phyloP scores from a whole-genome alignment of 2,797 vertebrate genomes.

The Rhincodon typus region DNA sequence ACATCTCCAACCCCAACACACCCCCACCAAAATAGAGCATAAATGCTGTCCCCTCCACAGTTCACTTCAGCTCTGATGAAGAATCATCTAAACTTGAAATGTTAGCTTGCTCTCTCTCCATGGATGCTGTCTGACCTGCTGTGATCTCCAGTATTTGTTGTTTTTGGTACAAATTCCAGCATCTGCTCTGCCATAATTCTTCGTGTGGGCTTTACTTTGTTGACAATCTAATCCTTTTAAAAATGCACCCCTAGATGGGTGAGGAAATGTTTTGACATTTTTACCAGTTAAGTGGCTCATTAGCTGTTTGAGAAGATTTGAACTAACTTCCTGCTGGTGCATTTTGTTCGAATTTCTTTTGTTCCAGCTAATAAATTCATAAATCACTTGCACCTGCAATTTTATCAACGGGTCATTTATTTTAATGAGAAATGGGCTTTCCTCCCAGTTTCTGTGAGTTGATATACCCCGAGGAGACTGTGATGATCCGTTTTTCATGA shows the following conservation, averaged over 20 bases:
- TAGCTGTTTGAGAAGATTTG: background rate
- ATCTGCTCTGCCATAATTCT: background rate
- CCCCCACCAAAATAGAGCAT: too few species aligned
- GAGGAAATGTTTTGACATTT: background rate
- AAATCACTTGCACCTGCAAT: background rate
- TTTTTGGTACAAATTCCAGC: background rate
- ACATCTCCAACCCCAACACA: too few species aligned
- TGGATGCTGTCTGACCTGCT: too few species aligned
- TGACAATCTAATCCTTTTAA: background rate
- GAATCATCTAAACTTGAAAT: too few species aligned
- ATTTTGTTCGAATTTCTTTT: background rate
- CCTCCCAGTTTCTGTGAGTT: background rate
- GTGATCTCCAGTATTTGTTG: too few species aligned
- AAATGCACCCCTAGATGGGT: background rate
- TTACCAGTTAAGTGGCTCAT: background rate
- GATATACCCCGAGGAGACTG: background rate
- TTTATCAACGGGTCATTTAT: background rate
- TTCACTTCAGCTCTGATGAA: too few species aligned
- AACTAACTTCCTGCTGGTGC: background rate
- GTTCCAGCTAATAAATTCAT: background rate
- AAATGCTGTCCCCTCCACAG: too few species aligned
- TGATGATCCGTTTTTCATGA: background rate
- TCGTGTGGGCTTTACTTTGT: background rate
- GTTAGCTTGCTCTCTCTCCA: too few species aligned
- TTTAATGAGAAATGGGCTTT: background rate